Evolutionary conservation across 2,113 vertebrate genomes (phyloP), one percentile per base, ranked within the genome.

Genomic region (Cygnus atratus): DNA sequence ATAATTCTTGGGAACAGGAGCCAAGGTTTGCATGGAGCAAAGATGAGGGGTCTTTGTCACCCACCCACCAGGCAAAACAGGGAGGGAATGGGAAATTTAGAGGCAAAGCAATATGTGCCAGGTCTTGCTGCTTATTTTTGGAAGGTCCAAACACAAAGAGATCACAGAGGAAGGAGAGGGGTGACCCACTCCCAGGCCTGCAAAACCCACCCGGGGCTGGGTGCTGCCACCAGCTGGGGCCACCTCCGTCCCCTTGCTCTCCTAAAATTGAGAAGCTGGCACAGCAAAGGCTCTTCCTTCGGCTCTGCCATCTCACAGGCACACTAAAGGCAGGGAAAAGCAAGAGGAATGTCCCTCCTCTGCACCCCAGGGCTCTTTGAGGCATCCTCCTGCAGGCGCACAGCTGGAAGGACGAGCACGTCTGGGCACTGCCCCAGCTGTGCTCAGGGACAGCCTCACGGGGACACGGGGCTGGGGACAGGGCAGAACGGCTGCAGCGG

Each of bases 281-380:
- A 11, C 1, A 10, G 71, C 62, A n/a, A 10, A 31, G 82, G 22
- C 48, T 13, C 5, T 41, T 37, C 84, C 70, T 46, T 58, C 4
- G 2, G 85, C 63, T 28, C 41, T 5, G 1, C 39, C 0, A 2
- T 17, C 6, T 6, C 70, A 8, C 11, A 62, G 37, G 13, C 50
- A 22, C 9, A 3, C 55, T 13, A 82, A 72, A 43, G 17, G 29
- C 35, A 31, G 0, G 13, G 81, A 11, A 75, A 85, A 89, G 19
- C 41, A 5, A 10, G 13, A 4, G 70, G 58, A 22, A 75, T 82
- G 67, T 19, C 46, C 35, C n/a, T n/a, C 0, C n/a, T 19, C n/a
- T 48, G 3, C 0, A 8, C 21, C 15, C 39, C 11, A 1, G 0
- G 2, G 73, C 41, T 2, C 81, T 66, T 73, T 1, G 0, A 16